Evolutionary conservation across 1,140 invertebrate genomes (phyloP).

Genomic region (Drosophila santomea): DNA sequence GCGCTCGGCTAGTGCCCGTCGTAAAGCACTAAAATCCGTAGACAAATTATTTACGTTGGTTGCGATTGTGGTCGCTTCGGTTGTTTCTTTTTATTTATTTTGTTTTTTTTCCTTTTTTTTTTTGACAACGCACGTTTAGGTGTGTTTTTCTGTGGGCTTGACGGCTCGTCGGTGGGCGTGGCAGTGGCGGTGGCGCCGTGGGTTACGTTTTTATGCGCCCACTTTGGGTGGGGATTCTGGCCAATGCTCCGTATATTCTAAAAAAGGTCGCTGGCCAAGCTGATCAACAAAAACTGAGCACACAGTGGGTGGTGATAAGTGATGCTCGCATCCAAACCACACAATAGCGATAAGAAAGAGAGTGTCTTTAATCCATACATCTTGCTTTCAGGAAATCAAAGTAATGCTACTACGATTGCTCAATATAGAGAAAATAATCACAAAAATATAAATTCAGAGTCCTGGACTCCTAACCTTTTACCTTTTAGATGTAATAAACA

Average conservation of each 20-base stretch:
- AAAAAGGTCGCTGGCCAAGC: conserved; percentile 26
- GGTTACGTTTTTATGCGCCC: conserved; percentile 18
- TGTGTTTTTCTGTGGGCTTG: conserved; percentile 33
- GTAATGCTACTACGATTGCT: no score
- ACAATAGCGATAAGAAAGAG: not conserved
- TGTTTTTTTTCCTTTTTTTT: conserved; percentile 46
- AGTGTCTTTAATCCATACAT: not conserved
- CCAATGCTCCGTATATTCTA: conserved; percentile 5
- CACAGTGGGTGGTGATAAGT: conserved; percentile 39
- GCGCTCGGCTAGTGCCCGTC: conserved; percentile 53
- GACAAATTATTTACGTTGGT: conserved; percentile 71
- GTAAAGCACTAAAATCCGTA: conserved; percentile 77
- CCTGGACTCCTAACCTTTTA: not conserved
- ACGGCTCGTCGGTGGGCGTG: conserved; percentile 6
- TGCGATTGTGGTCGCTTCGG: conserved; percentile 27
- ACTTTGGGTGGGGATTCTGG: conserved; percentile 29
- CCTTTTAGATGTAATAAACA: not conserved
- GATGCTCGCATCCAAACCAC: not conserved
- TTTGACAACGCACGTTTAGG: conserved; percentile 40
- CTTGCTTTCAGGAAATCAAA: not conserved
- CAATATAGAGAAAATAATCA: no score
- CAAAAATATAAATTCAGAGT: no score
- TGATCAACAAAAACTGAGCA: conserved; percentile 57
- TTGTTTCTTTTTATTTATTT: conserved; percentile 13
- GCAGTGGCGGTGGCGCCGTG: conserved; percentile 8